Base-by-base conservation (phyloP, 2,888 invertebrate genomes). In the Drosophila neotestacea region DNA sequence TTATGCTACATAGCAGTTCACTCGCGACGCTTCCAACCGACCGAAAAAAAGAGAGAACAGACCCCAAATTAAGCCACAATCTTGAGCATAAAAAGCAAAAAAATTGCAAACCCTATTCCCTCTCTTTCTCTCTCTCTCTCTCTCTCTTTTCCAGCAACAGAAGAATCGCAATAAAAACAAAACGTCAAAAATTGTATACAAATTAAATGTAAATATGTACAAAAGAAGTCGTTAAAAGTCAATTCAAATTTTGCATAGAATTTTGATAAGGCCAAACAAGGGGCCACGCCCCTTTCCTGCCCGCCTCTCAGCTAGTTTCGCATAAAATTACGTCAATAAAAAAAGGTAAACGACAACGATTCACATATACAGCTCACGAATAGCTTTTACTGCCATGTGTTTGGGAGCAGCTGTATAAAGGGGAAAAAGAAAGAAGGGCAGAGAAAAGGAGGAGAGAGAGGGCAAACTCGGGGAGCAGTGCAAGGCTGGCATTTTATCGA, bases 161-260 rank as follows among this genome's bases (percentile, higher is more conserved):
- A 48, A 54, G 47, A 64, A 32, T 51, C 41, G 60, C 63, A 68
- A 68, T 62, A 62, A 60, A 66, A 56, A 52, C 58, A 73, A 73
- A 70, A 70, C 63, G 63, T 44, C 61, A 69, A 58, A 77, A 80
- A 88, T 86, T 73, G 78, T 78, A 77, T 85, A 88, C 88, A 88
- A 84, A 84, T 85, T 88, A 88, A 84, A 85, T 88, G 83, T 74
- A 85, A 85, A 85, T 85, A 70, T 66, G 60, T 63, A 76, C 70
- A 70, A 67, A 73, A 75, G 65, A 73, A 84, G 85, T 87, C 89
- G 89, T 85, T 88, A 88, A 85, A 85, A 89, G 89, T 79, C 85
- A 85, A 85, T 89, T 87, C 85, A 85, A 77, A 87, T 87, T 84
- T 88, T 69, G 70, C 79, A 88, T 87, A 81, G 85, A 84, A 88